phyloP scores from a whole-genome alignment of 1,140 invertebrate genomes.

The Drosophila parvula region DNA sequence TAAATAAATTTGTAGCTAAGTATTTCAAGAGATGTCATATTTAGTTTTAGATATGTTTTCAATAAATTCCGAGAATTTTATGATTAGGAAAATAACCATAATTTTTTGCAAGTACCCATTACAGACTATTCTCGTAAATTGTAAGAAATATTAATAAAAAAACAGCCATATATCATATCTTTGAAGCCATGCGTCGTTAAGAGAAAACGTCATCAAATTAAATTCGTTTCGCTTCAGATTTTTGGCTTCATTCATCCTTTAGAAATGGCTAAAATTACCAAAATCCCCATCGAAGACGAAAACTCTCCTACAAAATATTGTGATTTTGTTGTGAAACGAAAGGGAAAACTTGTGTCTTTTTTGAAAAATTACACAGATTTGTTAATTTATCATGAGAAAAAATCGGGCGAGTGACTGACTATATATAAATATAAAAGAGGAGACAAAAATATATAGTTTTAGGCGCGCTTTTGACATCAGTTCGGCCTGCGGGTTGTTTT shows the following conservation, averaged over 20 bases:
- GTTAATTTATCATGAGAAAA: constrained; percentile 62
- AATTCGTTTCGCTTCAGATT: constrained; percentile 66
- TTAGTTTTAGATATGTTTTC: neutral
- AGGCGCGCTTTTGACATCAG: constrained; percentile 73
- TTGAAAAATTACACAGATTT: constrained; percentile 69
- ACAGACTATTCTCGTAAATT: neutral
- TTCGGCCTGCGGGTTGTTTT: constrained; percentile 59
- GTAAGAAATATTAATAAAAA: neutral
- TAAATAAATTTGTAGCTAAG: neutral
- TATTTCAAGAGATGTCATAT: neutral
- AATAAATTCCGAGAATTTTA: neutral
- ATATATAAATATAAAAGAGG: constrained; percentile 12
- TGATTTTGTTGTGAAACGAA: constrained; percentile 35
- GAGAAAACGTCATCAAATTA: constrained; percentile 48
- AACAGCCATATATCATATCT: constrained; percentile 9
- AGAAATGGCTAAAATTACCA: constrained; percentile 37
- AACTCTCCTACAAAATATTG: constrained; percentile 33
- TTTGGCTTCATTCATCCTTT: constrained; percentile 44
- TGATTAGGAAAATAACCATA: neutral
- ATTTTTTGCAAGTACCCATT: neutral
- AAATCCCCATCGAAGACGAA: constrained; percentile 5
- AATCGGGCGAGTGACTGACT: constrained; percentile 48
- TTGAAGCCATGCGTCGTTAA: constrained; percentile 53
- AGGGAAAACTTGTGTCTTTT: constrained; percentile 50
- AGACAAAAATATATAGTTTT: constrained; percentile 45